These are phyloP conservation scores for Electrona antarctica DNA, from an alignment of 2,113 vertebrate genomes.

Conservation along the genomic window DNA sequence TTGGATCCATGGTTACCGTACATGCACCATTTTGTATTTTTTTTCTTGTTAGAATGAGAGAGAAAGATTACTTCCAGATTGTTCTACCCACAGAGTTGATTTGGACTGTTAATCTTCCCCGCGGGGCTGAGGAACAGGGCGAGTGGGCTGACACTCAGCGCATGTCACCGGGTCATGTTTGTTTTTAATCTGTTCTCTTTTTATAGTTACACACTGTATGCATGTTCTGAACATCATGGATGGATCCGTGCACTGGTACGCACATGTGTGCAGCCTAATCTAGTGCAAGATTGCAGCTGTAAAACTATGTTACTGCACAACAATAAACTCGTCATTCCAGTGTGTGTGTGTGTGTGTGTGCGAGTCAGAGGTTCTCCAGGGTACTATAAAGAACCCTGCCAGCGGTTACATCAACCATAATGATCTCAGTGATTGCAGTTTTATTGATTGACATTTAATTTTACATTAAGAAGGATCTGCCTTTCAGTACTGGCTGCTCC, in stretches of 20 bases:
- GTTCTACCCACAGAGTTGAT: slow-evolving; percentile 27
- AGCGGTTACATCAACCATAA: slow-evolving; percentile 18
- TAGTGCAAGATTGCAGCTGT: not conserved
- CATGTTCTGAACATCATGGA: not conserved
- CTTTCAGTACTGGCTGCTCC: slow-evolving; percentile 6
- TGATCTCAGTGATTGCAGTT: slow-evolving; percentile 11
- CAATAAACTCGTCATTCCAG: not conserved
- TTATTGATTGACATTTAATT: slow-evolving; percentile 27
- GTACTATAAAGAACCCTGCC: not conserved
- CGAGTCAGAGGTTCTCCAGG: not conserved
- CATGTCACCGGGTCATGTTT: slow-evolving; percentile 25
- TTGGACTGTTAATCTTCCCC: slow-evolving; percentile 26
- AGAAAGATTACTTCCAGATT: slow-evolving; percentile 68
- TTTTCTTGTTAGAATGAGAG: slow-evolving; percentile 22
- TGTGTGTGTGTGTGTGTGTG: not conserved
- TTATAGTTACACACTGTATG: slow-evolving; percentile 6
- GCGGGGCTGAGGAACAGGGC: slow-evolving; percentile 25
- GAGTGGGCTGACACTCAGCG: slow-evolving; percentile 16
- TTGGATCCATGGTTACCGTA: slow-evolving; percentile 41
- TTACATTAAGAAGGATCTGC: slow-evolving; percentile 21
- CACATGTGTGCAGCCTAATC: slow-evolving; percentile 2
- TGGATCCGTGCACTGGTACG: slow-evolving; percentile 9
- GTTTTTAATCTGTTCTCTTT: slow-evolving; percentile 5
- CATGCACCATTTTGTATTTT: slow-evolving; percentile 55
- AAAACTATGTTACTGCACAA: not conserved